A percentile compares a stretch with the other conserved stretches of the same genome.
These are phyloP conservation scores for Atlantisia rogersi DNA, from an alignment of 2,113 vertebrate genomes.

Conservation along the genomic window DNA sequence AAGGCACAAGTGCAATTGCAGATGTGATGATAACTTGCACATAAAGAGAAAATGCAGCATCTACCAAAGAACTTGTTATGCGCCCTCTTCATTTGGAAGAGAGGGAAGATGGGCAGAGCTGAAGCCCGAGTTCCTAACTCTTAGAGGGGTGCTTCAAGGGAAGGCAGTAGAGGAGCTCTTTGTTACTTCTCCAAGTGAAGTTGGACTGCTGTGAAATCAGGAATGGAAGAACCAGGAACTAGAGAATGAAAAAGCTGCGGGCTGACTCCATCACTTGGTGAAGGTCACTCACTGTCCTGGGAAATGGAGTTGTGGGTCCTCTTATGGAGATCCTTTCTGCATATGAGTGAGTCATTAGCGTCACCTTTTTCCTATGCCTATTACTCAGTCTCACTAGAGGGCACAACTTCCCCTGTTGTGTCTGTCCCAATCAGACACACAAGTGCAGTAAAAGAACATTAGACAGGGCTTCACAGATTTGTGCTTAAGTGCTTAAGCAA, in stretches of 20 bases:
- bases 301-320: not conserved
- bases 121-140: not conserved
- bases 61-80: not conserved
- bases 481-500: not conserved
- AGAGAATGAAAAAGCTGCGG: not conserved
- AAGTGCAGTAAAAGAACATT: not conserved
- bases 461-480: not conserved
- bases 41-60: not conserved
- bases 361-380: not conserved
- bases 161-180: not conserved
- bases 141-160: not conserved
- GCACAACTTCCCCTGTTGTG: not conserved
- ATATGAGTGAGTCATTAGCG: not conserved
- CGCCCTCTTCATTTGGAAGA: not conserved
- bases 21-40: not conserved
- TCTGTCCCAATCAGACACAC: not conserved
- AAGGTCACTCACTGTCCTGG: not conserved
- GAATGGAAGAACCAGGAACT: not conserved
- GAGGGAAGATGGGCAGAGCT: not conserved
- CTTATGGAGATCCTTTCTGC: fast-evolving
- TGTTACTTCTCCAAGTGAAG: not conserved
- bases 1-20: not conserved
- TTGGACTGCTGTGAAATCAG: not conserved
- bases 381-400: not conserved
- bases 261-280: not conserved